A percentile compares a stretch with the other conserved stretches of the same genome.
Evolutionary conservation across 1,140 invertebrate species (phyloP).

Genomic region (Drosophila parvula): DNA sequence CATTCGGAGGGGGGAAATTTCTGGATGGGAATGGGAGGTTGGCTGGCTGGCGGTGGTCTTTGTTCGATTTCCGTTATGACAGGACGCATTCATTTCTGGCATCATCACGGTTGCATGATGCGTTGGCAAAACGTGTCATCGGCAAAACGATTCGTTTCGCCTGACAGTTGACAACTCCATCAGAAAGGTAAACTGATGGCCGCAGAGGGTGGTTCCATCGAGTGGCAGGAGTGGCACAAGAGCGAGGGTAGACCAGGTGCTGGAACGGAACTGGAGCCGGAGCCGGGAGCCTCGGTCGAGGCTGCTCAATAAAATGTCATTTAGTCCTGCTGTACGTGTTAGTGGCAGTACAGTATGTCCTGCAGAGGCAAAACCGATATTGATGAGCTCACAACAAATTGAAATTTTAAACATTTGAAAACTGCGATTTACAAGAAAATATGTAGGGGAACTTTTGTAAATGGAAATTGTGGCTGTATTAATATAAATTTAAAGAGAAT

Average conservation of each 20-base stretch:
- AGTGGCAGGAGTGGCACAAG: neutral
- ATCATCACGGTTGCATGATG: constrained; percentile 66
- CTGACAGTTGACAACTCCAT: constrained; percentile 51
- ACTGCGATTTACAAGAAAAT: neutral
- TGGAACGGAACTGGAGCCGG: neutral
- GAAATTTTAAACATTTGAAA: neutral
- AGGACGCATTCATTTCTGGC: constrained; percentile 65
- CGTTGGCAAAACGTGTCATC: constrained; percentile 77
- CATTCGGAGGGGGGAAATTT: neutral
- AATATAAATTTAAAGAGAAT: too few relatives aligned
- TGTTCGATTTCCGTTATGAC: constrained; percentile 65
- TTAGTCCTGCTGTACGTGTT: constrained; percentile 39
- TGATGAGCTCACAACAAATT: constrained; percentile 12
- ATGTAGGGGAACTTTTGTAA: neutral
- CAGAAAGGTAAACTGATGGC: constrained; percentile 43
- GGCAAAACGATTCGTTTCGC: constrained; percentile 35
- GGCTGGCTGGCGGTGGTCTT: constrained; percentile 3
- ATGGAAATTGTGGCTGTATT: neutral
- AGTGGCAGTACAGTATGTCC: constrained; percentile 8
- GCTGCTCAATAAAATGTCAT: constrained; percentile 65
- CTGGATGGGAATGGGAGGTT: neutral
- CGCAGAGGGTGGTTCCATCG: neutral
- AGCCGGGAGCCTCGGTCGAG: constrained; percentile 30
- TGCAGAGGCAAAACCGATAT: neutral
- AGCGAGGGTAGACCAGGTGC: neutral